Conservation (phyloP, 1,140 invertebrate genomes). For the Venturia canescens region DNA sequence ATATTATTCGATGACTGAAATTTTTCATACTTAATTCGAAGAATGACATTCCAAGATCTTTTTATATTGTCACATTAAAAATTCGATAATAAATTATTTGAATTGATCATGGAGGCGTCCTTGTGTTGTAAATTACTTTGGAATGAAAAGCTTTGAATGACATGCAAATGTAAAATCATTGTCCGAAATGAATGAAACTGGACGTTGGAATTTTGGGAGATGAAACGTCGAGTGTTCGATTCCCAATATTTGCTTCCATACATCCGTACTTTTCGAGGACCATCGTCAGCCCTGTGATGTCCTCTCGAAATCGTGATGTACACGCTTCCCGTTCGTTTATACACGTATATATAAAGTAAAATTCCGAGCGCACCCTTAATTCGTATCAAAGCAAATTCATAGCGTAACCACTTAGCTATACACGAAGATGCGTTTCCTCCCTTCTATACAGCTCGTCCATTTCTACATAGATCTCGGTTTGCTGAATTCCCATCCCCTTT, state of each 20-base stretch:
- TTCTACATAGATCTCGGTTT: not conserved
- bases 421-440: not conserved
- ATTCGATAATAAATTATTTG: no score
- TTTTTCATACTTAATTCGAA: no score
- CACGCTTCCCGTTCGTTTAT: not conserved
- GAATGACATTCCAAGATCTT: no score
- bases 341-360: not conserved
- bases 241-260: constrained; percentile 3
- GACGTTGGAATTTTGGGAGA: not conserved
- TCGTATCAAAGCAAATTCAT: constrained; percentile 66
- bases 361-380: constrained; percentile 50
- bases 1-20: no score
- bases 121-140: no score
- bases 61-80: no score
- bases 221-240: not conserved
- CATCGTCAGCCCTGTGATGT: not conserved
- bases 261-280: not conserved
- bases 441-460: not conserved
- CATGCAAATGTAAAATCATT: no score
- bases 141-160: no score
- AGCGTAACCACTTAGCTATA: constrained; percentile 31
- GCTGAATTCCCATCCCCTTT: not conserved
- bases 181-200: not conserved
- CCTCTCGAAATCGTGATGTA: not conserved
- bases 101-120: no score